Base-by-base conservation (phyloP, 1,140 invertebrate species). In the Zaprionus vittiger region DNA sequence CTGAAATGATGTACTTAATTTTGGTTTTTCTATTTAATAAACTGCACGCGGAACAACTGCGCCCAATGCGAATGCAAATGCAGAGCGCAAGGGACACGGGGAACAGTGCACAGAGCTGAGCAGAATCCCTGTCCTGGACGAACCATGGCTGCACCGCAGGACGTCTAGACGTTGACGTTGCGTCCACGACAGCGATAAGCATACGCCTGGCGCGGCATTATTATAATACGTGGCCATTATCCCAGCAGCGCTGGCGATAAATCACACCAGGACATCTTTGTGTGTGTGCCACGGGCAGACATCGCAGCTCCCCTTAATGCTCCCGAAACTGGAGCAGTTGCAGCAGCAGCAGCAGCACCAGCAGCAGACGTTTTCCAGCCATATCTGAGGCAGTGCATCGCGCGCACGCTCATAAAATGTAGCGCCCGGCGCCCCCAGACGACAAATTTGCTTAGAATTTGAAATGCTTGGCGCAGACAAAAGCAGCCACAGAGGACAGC, bases 201-300 rank as follows among this genome's bases (percentile, higher is more conserved):
- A 89, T 89, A 89, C 84, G 84, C 84, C 83, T 70, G 85, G 85
- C 79, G 81, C 78, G 81, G 85, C 85, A 89, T 90, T 89, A 89
- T 89, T 90, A 89, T 89, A 89, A 89, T 89, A 89, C 84, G 84
- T 89, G 85, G 84, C 84, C 81, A 89, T 89, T 89, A 89, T 89
- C 84, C 84, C 41, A 52, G 84, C 85, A 81, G 78, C 77, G 85
- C 74, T 61, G 85, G 81, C 85, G 72, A 89, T 89, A 89, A 89
- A 89, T 89, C 84, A 89, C 81, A 89, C 85, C 84, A 68, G 85
- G 85, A 89, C 85, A 89, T 89, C 84, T 89, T 89, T 87, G 81
- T 87, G 81, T 87, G 80, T 82, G 59, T 80, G 77, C 75, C 84
- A 89, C 81, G 76, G 79, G 79, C 75, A 89, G 86, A 79, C 82